These are phyloP conservation scores for Periplaneta americana DNA, from an alignment of 1,140 invertebrate species.

Conservation along the genomic window DNA sequence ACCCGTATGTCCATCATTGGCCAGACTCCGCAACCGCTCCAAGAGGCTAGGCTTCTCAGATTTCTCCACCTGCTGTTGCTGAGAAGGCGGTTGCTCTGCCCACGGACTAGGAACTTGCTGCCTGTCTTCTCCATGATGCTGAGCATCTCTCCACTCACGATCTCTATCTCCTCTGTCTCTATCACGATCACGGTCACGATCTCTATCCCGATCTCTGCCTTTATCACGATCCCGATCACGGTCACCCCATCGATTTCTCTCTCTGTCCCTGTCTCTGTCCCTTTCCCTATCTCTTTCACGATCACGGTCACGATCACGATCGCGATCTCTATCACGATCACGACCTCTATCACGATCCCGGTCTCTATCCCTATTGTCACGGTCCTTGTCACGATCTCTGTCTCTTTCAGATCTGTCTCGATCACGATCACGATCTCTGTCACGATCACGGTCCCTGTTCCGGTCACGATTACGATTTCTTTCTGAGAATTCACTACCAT, in stretches of 20 bases:
- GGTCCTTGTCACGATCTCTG: background rate
- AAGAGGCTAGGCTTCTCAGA: constrained; percentile 18
- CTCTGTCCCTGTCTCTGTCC: background rate
- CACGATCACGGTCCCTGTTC: constrained; percentile 15
- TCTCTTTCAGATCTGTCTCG: background rate
- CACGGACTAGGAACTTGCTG: background rate
- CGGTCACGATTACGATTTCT: constrained; percentile 5
- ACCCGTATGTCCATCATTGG: constrained; percentile 19
- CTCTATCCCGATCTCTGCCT: constrained; percentile 17
- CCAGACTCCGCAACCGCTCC: constrained; percentile 22
- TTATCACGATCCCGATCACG: constrained; percentile 18
- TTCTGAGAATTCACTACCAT: constrained; percentile 1
- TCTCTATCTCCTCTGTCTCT: constrained; percentile 24
- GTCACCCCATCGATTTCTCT: constrained; percentile 6
- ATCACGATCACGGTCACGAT: constrained; percentile 12
- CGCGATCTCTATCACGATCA: constrained; percentile 20
- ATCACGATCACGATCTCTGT: constrained; percentile 18
- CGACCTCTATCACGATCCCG: constrained; percentile 21
- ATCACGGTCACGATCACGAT: constrained; percentile 8
- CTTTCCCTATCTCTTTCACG: background rate
- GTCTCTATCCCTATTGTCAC: constrained; percentile 18
- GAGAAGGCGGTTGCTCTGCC: constrained; percentile 1
- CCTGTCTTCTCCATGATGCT: constrained; percentile 6
- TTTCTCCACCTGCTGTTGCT: background rate
- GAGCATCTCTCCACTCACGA: constrained; percentile 17